A percentile compares a stretch with the other conserved stretches of the same genome.
phyloP scores from a whole-genome alignment of 1,140 invertebrate species.

The Drosophila lacertosa region DNA sequence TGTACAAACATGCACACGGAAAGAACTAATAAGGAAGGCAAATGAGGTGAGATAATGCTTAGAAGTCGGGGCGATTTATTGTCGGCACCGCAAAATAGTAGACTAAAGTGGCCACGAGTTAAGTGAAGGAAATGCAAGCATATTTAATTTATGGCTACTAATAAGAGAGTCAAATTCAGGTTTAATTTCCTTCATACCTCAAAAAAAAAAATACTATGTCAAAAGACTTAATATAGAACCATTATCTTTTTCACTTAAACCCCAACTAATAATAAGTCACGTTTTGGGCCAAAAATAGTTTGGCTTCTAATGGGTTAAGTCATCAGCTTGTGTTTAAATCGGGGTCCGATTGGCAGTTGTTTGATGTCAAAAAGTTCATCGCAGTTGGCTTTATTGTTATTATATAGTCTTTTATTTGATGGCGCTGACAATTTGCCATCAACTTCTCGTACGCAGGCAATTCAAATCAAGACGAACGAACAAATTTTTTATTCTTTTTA shows the following conservation, averaged over 20 bases:
- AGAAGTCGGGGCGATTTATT: conserved; percentile 2
- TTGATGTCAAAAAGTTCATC: conserved; percentile 41
- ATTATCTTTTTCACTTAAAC: background rate
- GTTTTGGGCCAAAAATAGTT: no score
- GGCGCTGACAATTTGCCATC: conserved; percentile 62
- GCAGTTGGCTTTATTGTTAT: conserved; percentile 49
- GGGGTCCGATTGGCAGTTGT: conserved; percentile 29
- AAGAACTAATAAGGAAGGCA: conserved; percentile 33
- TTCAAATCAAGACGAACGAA: conserved; percentile 54
- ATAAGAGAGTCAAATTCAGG: background rate
- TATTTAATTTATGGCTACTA: background rate
- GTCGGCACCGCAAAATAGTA: background rate
- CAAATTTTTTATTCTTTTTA: no score
- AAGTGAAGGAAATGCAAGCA: background rate
- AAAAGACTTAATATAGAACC: no score
- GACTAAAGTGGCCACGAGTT: background rate
- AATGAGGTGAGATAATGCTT: conserved; percentile 34
- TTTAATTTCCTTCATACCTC: no score
- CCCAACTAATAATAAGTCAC: no score
- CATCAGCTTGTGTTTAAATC: conserved; percentile 24
- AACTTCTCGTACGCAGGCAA: conserved; percentile 38
- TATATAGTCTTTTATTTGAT: conserved; percentile 26
- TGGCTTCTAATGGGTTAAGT: conserved; percentile 32
- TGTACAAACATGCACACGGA: conserved; percentile 12
- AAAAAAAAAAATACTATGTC: no score